Base-by-base conservation (phyloP, 1,140 invertebrate genomes). In the Alviniconcha marisindica region DNA sequence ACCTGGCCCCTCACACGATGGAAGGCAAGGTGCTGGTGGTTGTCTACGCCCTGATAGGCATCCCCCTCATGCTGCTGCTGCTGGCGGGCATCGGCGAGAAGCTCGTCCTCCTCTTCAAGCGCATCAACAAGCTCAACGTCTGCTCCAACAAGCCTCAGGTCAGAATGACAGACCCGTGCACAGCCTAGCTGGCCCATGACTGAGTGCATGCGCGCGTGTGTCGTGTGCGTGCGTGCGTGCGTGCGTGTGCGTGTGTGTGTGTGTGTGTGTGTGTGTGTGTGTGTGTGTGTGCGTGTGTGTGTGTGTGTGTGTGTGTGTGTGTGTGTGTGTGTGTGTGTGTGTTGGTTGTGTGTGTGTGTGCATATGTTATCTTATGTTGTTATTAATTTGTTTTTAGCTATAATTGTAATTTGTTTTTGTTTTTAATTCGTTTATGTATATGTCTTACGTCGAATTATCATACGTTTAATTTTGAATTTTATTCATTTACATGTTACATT, bases 41-140 rank as follows among this genome's bases (percentile, higher is more conserved):
- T 89, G 93, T 98, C 28, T 99, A 99, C 93, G 97, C 98, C 0
- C 96, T 99, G 54, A 96, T 98, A 63, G 98, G 98, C 24, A 99
- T 99, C 95, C 98, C 98, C 0, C 93, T 99, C 36, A 98, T 99
- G 92, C 95, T 99, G 71, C 94, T 99, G 14, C 90, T 94, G 73
- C 86, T 94, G 48, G 85, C 85, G 51, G 87, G 81, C n/a, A 81
- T 91, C 2, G 90, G 90, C 2, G 86, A 90, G 56, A 83, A 89
- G 42, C 81, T 91, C 54, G 87, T 87, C 4, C 63, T 69, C 14
- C 73, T 89, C 2, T 88, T 88, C 42, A 86, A 87, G n/a, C 84
- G 82, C 48, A 87, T 90, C 40, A 89, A 87, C 81, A 87, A 85
- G 31, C 84, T 88, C 21, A 87, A 88, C 66, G 77, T 90, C 0